Evolutionary conservation across 2,888 invertebrate species (phyloP).

Genomic region (Zygogramma bicolorata): DNA sequence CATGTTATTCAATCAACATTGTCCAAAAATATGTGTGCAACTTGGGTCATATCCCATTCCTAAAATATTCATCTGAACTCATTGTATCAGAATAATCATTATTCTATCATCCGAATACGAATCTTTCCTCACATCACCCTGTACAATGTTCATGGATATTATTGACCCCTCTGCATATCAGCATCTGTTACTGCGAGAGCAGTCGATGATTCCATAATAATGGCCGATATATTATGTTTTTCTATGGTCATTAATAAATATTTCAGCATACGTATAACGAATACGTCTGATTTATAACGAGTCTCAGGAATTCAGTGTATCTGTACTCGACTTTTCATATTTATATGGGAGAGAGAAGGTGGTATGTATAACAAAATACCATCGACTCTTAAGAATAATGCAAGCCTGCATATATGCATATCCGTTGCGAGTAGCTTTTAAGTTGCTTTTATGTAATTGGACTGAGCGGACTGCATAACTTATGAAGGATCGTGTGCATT

Average conservation of each 20-base stretch:
- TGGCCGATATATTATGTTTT: slow-evolving; percentile 42
- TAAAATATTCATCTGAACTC: too few species aligned
- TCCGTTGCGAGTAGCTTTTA: slow-evolving; percentile 39
- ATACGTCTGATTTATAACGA: slow-evolving; percentile 44
- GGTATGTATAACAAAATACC: slow-evolving; percentile 46
- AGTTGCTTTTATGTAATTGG: slow-evolving; percentile 43
- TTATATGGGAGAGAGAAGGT: slow-evolving; percentile 47
- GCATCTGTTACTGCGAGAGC: slow-evolving; percentile 22
- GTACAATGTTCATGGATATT: not conserved
- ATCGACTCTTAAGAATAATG: slow-evolving; percentile 27
- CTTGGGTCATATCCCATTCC: not conserved
- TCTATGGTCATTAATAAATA: slow-evolving; percentile 47
- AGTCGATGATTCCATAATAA: slow-evolving; percentile 32
- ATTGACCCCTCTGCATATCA: not conserved
- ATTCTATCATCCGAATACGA: too few species aligned
- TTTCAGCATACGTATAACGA: slow-evolving; percentile 46
- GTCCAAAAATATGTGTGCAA: not conserved
- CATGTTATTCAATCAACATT: too few species aligned
- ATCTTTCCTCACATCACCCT: not conserved
- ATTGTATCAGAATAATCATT: too few species aligned
- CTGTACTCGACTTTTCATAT: slow-evolving; percentile 43
- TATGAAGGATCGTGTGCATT: slow-evolving; percentile 31
- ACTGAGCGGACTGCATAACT: slow-evolving; percentile 40
- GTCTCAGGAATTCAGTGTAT: slow-evolving; percentile 44
- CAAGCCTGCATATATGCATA: slow-evolving; percentile 37